phyloP scores from a whole-genome alignment of 2,797 vertebrate genomes.

The Lemur catta region DNA sequence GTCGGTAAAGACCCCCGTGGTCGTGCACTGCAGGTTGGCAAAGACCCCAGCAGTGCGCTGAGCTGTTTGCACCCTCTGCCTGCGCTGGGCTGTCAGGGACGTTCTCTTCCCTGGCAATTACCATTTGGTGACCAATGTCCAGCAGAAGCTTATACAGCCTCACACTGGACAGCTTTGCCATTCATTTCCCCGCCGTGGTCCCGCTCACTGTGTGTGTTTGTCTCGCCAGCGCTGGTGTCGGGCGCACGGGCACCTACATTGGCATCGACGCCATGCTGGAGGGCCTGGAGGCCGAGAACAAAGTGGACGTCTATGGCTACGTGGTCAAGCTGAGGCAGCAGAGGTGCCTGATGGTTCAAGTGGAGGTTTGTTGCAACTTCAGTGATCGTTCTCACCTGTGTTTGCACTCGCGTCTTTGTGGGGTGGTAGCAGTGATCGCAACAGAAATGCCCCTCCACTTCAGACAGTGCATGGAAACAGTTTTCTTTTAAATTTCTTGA shows the following conservation, averaged over 20 bases:
- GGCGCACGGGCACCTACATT: constrained; percentile 96
- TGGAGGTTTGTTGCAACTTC: constrained; percentile 88
- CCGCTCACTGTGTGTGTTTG: neutral
- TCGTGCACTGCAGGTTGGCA: constrained; percentile 95
- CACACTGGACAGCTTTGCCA: neutral
- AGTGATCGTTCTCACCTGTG: accelerated
- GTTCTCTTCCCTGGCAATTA: accelerated
- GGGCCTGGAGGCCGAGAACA: constrained; percentile 91
- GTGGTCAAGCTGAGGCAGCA: constrained; percentile 92
- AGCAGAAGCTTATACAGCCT: neutral
- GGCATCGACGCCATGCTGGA: constrained; percentile 97
- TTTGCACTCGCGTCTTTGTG: accelerated
- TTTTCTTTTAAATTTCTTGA: neutral
- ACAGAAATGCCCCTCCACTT: neutral
- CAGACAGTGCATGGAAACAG: neutral
- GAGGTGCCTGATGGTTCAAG: constrained; percentile 98
- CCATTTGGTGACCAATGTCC: neutral
- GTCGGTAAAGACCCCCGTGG: constrained; percentile 81
- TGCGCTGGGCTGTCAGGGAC: accelerated
- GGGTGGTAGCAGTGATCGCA: neutral
- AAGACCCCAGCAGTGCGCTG: accelerated
- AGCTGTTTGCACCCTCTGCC: accelerated
- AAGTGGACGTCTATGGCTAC: constrained; percentile 95
- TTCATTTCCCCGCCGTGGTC: accelerated
- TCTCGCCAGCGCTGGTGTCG: constrained; percentile 92